Evolutionary conservation across 1,140 invertebrate genomes (phyloP).

Genomic region (Oppia nitens): DNA sequence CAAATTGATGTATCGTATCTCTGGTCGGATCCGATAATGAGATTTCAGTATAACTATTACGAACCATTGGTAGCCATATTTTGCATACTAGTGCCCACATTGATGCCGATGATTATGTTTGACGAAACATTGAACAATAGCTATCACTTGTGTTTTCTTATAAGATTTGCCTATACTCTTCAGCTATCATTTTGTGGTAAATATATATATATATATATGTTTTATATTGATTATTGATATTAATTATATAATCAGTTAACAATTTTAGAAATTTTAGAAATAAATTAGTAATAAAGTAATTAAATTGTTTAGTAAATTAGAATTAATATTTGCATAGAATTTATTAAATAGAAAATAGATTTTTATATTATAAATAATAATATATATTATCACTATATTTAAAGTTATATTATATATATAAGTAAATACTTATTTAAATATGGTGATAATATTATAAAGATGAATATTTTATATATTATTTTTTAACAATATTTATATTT

Average conservation of each 20-base stretch:
- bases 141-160: constrained; percentile 52
- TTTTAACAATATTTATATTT: too few relatives aligned
- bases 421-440: neutral
- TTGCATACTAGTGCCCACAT: constrained; percentile 68
- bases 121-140: constrained; percentile 55
- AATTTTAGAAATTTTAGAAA: too few relatives aligned
- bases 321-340: too few relatives aligned
- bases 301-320: too few relatives aligned
- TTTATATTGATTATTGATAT: too few relatives aligned
- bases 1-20: constrained; percentile 70
- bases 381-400: too few relatives aligned
- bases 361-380: too few relatives aligned
- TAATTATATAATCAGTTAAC: too few relatives aligned
- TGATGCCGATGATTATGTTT: constrained; percentile 65
- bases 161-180: constrained; percentile 59
- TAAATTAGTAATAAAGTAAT: too few relatives aligned
- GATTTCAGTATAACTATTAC: constrained; percentile 69
- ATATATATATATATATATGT: constrained; percentile 40
- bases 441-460: neutral
- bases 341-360: too few relatives aligned
- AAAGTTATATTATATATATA: too few relatives aligned
- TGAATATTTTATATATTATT: too few relatives aligned
- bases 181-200: constrained; percentile 35
- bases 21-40: constrained; percentile 59
- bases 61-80: constrained; percentile 53